A percentile compares a stretch with the other conserved stretches of the same genome.
These are phyloP conservation scores for Ormyrus pomaceus DNA, from an alignment of 2,888 invertebrate species.

Conservation along the genomic window DNA sequence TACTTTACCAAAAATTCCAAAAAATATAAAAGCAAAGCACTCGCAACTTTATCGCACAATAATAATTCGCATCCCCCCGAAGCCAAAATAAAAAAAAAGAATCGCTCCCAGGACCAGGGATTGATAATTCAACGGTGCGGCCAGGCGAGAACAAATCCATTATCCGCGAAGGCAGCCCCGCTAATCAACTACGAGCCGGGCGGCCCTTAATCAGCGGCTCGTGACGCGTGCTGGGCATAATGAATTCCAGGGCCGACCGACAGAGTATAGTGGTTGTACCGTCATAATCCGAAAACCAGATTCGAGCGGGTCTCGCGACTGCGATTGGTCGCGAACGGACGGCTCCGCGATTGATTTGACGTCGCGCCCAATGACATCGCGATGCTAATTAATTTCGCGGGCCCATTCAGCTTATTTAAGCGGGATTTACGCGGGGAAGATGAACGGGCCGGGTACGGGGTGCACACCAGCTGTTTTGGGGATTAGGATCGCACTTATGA, in stretches of 20 bases:
- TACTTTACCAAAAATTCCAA: background rate
- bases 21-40: background rate
- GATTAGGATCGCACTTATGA: too few species aligned
- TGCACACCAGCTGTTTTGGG: too few species aligned
- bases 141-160: background rate
- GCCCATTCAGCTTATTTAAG: too few species aligned
- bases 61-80: background rate
- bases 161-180: background rate
- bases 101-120: background rate
- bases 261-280: background rate
- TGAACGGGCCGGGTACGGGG: too few species aligned
- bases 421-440: too few species aligned
- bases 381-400: constrained; percentile 33
- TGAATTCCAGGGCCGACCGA: constrained; percentile 12
- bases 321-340: background rate
- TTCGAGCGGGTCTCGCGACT: background rate
- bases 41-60: background rate
- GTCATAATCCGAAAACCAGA: constrained; percentile 20
- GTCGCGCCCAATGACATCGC: constrained; percentile 1
- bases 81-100: background rate
- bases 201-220: constrained; percentile 35
- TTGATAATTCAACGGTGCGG: constrained; percentile 2
- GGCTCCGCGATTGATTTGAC: constrained; percentile 17
- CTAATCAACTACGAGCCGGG: constrained; percentile 13
- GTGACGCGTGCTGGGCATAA: constrained; percentile 23